Evolutionary conservation across 2,797 vertebrate genomes (phyloP), one percentile per base, ranked within the genome.

Genomic region (Alfaro cultratus): DNA sequence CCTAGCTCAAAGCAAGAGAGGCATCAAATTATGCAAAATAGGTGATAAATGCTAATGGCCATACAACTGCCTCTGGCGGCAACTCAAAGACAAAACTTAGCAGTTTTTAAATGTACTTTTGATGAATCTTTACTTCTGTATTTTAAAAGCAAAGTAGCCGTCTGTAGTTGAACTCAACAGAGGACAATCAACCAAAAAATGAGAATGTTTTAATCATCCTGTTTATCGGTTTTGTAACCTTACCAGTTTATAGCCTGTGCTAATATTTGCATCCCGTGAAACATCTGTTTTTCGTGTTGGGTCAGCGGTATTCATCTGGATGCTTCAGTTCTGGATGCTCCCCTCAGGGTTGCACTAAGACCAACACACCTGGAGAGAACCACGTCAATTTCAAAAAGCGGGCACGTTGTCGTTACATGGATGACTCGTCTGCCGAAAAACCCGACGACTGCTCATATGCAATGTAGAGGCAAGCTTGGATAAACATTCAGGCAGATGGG

Each of bases 1-100:
- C 60, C 3, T 87, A 29, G 85, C 93, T 89, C 79, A 85, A 80
- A 92, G 92, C 87, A 34, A 85, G 75, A 83, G 86, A 92, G 77
- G 93, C 85, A 89, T 94, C 89, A 85, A 86, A 94, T 94, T 92
- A 94, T 95, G 93, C 93, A 67, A 91, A 88, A 57, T 83, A 88
- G 89, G 93, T 83, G 83, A 92, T 93, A 93, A 91, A 89, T 86
- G 88, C 88, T 93, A 92, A 93, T 91, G 81, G 84, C 12, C 12
- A 23, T 4, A 72, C 46, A 74, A 49, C 60, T 84, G 84, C 82
- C 80, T 46, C 47, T 23, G 81, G 86, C 87, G 64, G 75, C 49
- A 73, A 77, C 72, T 76, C 62, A 91, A 89, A 89, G 73, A 87
- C 74, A 0, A 89, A 89, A 90, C 82, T 88, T 87, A 70, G 88